Evolutionary conservation across 1,140 invertebrate genomes (phyloP), one percentile per base, ranked within the genome.

Genomic region (Tribolium castaneum): DNA sequence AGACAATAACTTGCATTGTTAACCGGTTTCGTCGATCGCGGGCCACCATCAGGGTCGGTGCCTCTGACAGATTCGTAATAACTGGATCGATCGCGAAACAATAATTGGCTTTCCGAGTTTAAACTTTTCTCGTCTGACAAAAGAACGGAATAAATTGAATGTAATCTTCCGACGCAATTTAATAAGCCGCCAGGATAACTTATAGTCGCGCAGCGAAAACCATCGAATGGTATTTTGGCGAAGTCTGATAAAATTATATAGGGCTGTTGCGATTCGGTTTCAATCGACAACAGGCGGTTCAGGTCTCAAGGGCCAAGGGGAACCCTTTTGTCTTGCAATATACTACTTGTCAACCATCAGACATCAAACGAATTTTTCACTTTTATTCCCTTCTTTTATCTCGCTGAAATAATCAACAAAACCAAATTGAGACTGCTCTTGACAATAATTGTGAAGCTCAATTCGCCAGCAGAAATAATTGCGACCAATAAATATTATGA

Each of bases 131-230:
- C 54, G 54, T 59, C 54, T 59, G 54, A 59, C 13, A 16, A 56
- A 56, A 56, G 52, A 56, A 56, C 19, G 13, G 54, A 59, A 59
- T 30, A 59, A 59, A 59, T 59, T 59, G 54, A 59, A 59, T 59
- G 54, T 59, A 59, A 59, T 59, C 54, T 59, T 59, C 54, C 19
- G 54, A 22, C 54, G 54, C 54, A 59, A 59, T 59, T 59, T 59
- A 59, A 59, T 59, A 59, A 59, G 19, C 54, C 54, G 19, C 14
- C 19, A 7, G 14, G 13, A 22, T 45, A 59, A 59, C 54, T 59
- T 59, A 30, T 59, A 59, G 54, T 30, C 19, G 54, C 52, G 16
- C 52, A 56, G 16, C 16, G 52, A 56, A 30, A 59, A 59, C 19
- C 54, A 59, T 59, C 54, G 54, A 59, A 22, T 22, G 3, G 16